Evolutionary conservation across 2,797 vertebrate genomes (phyloP).

Genomic region (Prunella strophiata): DNA sequence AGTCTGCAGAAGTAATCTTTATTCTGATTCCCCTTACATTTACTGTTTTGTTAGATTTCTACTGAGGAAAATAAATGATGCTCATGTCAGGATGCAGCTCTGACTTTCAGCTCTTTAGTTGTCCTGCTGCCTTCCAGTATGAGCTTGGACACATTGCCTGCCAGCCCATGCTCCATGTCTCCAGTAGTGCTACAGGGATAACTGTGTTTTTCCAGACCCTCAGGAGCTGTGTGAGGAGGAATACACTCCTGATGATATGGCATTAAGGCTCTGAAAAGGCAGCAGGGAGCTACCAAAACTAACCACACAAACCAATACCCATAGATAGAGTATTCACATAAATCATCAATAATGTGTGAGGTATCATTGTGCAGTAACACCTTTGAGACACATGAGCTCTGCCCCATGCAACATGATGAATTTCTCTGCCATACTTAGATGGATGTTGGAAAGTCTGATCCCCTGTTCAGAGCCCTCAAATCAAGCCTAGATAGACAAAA

Average conservation of each 20-base stretch:
- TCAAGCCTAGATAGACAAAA: neutral
- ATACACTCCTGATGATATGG: neutral
- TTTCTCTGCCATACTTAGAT: neutral
- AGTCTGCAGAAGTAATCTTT: neutral
- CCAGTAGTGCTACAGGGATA: neutral
- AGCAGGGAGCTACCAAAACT: neutral
- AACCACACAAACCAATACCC: neutral
- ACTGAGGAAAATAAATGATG: neutral
- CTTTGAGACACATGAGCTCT: neutral
- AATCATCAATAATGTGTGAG: neutral
- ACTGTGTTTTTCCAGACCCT: neutral
- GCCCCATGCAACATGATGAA: neutral
- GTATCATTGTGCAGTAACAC: neutral
- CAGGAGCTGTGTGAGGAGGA: neutral
- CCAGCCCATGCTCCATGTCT: neutral
- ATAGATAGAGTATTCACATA: neutral
- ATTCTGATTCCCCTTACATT: neutral
- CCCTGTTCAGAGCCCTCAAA: neutral
- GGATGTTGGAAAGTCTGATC: neutral
- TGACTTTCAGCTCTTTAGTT: neutral
- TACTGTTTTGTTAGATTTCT: neutral
- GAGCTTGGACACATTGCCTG: neutral
- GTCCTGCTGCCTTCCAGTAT: neutral
- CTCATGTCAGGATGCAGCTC: neutral
- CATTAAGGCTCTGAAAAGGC: neutral